A percentile compares a stretch with the other conserved stretches of the same genome.
phyloP scores from a whole-genome alignment of 1,140 invertebrate genomes.

The Tribolium madens region DNA sequence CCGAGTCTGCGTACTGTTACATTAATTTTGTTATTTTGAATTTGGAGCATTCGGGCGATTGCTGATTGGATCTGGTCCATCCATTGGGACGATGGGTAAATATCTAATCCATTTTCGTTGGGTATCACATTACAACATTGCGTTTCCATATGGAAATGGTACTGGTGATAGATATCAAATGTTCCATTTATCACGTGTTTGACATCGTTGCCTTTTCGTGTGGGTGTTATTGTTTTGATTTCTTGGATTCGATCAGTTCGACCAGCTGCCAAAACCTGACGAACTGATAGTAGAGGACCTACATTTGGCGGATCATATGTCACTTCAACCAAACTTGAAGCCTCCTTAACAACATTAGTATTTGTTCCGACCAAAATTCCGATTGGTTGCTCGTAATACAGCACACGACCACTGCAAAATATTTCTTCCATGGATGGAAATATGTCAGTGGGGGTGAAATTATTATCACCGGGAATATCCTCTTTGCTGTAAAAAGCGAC shows the following conservation, averaged over 20 bases:
- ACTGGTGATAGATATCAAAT: slow-evolving; percentile 67
- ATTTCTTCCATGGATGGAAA: slow-evolving; percentile 68
- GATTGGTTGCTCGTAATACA: slow-evolving; percentile 79
- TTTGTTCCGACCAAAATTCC: slow-evolving; percentile 78
- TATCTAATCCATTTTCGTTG: slow-evolving; percentile 73
- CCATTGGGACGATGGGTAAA: slow-evolving; percentile 76
- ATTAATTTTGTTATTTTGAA: slow-evolving; percentile 70
- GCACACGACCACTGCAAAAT: slow-evolving; percentile 68
- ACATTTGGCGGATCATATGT: slow-evolving; percentile 68
- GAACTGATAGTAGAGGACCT: slow-evolving; percentile 73
- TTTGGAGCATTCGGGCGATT: slow-evolving; percentile 71
- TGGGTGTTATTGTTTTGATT: slow-evolving; percentile 49
- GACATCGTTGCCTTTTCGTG: slow-evolving; percentile 56
- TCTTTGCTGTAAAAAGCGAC: slow-evolving; percentile 78
- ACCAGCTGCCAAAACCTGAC: slow-evolving; percentile 67
- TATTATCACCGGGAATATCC: slow-evolving; percentile 82
- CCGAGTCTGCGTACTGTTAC: slow-evolving; percentile 74
- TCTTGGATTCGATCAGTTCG: slow-evolving; percentile 50
- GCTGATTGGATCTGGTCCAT: slow-evolving; percentile 73
- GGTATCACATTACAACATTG: slow-evolving; percentile 74
- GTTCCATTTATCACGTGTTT: slow-evolving; percentile 66
- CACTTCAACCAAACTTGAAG: slow-evolving; percentile 76
- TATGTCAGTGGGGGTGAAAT: slow-evolving; percentile 64
- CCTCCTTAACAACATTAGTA: slow-evolving; percentile 72
- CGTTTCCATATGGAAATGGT: slow-evolving; percentile 75